Base-by-base conservation (phyloP, 2,888 invertebrate genomes). In the Lobophora halterata region DNA sequence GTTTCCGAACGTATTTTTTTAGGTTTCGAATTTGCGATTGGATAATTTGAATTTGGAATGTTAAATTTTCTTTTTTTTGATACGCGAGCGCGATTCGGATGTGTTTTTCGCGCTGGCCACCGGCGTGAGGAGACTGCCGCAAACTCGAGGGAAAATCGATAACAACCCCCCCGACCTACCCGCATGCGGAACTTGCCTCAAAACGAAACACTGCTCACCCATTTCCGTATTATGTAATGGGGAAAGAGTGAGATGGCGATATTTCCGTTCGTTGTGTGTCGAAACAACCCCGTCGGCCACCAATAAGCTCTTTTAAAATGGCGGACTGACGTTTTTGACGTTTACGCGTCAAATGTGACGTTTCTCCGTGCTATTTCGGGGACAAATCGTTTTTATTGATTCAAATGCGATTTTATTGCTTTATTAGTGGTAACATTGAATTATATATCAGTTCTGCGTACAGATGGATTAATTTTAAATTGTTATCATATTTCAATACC, bases 331-430 rank as follows among this genome's bases (percentile, higher is more conserved):
- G 69, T 82, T n/a, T n/a, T 81, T 85, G 76, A 77, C 75, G 76
- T 85, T 85, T 81, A 69, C 73, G 82, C 83, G 85, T 76, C 73
- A 82, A 85, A 81, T 75, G 45, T 85, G 83, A 82, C 83, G 70
- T 79, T 71, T 74, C 58, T 67, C 53, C 65, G 67, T 62, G 68
- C 35, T 71, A 73, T 70, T 72, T 71, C 57, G 63, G 59, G 61
- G 62, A 55, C 55, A 55, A 65, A 72, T 76, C 61, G 64, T 28
- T 34, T 60, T 67, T 70, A 75, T 78, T 67, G 77, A 80, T 79
- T 77, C 58, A 65, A 70, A 76, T 65, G 33, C 24, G 33, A 30
- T 43, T 2, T 29, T 33, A 43, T 33, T 62, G 53, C 69, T 77
- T 75, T 65, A 74, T 78, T 79, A 47, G 39, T 50, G 46, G 31